These are phyloP conservation scores for Thymelicus acteon DNA, from an alignment of 2,888 invertebrate genomes.

Conservation along the genomic window DNA sequence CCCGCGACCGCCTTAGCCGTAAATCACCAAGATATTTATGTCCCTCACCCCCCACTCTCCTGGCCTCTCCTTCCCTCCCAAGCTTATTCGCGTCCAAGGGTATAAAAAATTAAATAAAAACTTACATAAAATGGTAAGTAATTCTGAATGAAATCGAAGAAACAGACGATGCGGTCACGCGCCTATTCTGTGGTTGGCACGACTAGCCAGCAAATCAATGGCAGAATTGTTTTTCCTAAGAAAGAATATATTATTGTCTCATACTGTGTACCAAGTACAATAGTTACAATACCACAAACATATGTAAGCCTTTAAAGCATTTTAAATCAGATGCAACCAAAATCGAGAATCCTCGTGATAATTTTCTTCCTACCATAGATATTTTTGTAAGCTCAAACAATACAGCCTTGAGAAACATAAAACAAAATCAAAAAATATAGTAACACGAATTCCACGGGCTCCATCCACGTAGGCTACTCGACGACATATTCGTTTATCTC, in stretches of 20 bases:
- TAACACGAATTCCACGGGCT: constrained; percentile 33
- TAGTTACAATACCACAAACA: not conserved
- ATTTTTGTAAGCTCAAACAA: constrained; percentile 20
- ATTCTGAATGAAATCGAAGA: constrained; percentile 78
- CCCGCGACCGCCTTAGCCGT: constrained; percentile 82
- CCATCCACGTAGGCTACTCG: constrained; percentile 29
- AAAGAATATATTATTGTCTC: constrained; percentile 49
- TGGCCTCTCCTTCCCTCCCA: constrained; percentile 59
- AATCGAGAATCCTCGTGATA: not conserved
- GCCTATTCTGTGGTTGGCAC: constrained; percentile 71
- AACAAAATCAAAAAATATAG: constrained; percentile 33
- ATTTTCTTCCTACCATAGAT: constrained; percentile 16
- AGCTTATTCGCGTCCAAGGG: constrained; percentile 74
- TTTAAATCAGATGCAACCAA: not conserved
- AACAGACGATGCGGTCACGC: constrained; percentile 65
- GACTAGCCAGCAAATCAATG: constrained; percentile 58
- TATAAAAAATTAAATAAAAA: constrained; percentile 84
- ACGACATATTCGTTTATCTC: constrained; percentile 62
- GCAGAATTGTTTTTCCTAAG: constrained; percentile 53
- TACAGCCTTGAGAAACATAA: constrained; percentile 19
- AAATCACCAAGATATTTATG: constrained; percentile 85
- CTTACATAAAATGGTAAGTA: constrained; percentile 80
- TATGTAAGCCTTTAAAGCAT: not conserved
- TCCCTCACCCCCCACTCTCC: constrained; percentile 70
- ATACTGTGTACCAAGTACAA: constrained; percentile 3